Evolutionary conservation across 2,113 vertebrate genomes (phyloP), one percentile per base, ranked within the genome.

Genomic region (Entosphenus tridentatus): DNA sequence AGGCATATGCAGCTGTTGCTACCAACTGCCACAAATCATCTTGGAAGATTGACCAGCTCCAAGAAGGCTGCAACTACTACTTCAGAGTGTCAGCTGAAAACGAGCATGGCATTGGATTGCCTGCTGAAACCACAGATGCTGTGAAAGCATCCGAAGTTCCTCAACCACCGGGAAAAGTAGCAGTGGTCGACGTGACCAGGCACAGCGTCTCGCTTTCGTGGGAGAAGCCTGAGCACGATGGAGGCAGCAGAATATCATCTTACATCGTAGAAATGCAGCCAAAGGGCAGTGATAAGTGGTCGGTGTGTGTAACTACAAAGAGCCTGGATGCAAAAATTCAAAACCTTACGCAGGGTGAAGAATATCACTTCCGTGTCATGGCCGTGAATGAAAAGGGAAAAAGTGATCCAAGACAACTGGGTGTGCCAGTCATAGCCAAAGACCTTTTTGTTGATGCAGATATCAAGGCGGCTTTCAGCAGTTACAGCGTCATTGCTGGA

Each of bases 361-460:
- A 98, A 72, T 98, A 98, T 75, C 75, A 88, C 67, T 98, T 98
- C 69, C 86, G 88, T 82, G 83, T 98, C 69, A 81, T 85, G 77
- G 90, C 91, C 75, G 78, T 93, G 68, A 98, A 98, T 76, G 93
- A 98, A 76, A 98, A 96, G 73, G 93, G 93, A 39, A 91, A 85
- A 76, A 96, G 93, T 77, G 91, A 98, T 71, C 90, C 93, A 70
- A 85, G 83, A 76, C 82, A 84, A 8, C 88, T 98, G 74, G 82
- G 89, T 56, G 85, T 90, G 74, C 87, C 88, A 76, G 79, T 96
- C 70, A 80, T 85, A 77, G 85, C 92, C 72, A 96, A 96, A 78
- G 87, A 98, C 73, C 78, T 98, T 65, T 86, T 95, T 56, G 87
- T 90, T 76, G 87, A 92, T 71, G 91, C 93, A 74, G 89, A 96